Conservation (phyloP, 2,113 vertebrate species). For the Noctilio leporinus region DNA sequence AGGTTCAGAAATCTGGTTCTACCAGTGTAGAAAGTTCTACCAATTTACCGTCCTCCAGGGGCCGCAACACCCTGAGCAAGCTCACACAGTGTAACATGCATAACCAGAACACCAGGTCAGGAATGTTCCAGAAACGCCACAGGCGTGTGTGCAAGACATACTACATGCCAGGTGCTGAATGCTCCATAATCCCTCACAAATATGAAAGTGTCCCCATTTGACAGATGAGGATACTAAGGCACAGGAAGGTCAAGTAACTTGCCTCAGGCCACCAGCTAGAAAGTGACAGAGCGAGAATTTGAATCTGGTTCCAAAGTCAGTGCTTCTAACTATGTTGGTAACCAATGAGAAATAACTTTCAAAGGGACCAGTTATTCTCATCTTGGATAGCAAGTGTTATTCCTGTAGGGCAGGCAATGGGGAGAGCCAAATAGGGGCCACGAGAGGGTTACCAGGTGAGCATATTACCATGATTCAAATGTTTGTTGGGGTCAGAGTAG, state of each 20-base stretch:
- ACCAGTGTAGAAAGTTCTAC: not conserved
- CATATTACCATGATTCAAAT: not conserved
- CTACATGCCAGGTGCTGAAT: fast-evolving
- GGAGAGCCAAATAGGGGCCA: not conserved
- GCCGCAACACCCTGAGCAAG: not conserved
- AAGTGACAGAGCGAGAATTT: not conserved
- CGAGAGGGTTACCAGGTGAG: not conserved
- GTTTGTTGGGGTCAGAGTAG: not conserved
- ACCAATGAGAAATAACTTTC: not conserved
- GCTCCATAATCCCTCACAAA: not conserved
- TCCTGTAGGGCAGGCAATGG: not conserved
- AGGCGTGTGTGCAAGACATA: not conserved
- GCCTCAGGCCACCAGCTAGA: not conserved
- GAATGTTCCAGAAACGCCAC: not conserved
- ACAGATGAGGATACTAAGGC: not conserved
- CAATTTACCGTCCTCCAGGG: not conserved
- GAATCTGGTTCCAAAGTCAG: not conserved
- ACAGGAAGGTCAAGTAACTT: not conserved
- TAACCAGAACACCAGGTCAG: not conserved
- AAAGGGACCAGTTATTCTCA: not conserved
- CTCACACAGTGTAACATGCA: not conserved
- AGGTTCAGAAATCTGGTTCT: not conserved
- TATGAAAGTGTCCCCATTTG: not conserved
- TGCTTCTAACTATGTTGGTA: not conserved
- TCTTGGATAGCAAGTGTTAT: not conserved